These are phyloP conservation scores for Neodiprion fabricii DNA, from an alignment of 1,140 invertebrate species.

Conservation along the genomic window DNA sequence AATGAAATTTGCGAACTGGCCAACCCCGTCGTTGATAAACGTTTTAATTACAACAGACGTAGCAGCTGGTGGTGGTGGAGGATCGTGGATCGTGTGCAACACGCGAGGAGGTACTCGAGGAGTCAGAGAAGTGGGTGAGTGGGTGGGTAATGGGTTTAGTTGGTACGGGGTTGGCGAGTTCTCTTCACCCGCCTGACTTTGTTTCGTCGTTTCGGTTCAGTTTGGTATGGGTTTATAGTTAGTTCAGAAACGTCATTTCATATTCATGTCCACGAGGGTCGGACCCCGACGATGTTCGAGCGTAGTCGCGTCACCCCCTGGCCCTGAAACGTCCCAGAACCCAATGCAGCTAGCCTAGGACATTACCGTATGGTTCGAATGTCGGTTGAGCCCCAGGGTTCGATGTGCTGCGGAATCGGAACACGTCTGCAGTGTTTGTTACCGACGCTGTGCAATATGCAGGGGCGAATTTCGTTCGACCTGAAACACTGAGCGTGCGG, in stretches of 20 bases:
- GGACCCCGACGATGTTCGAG: too few species aligned
- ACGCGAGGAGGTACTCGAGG: not conserved
- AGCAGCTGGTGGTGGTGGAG: not conserved
- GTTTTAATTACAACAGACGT: not conserved
- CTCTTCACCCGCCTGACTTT: not conserved
- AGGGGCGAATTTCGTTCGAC: too few species aligned
- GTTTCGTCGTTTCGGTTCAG: not conserved
- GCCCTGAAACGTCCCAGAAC: too few species aligned
- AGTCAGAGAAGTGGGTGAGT: not conserved
- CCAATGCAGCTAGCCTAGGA: too few species aligned
- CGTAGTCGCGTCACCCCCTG: too few species aligned
- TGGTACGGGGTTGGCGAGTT: not conserved
- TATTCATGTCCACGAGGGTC: not conserved
- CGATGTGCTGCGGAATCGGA: too few species aligned
- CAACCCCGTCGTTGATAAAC: not conserved
- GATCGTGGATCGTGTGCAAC: not conserved
- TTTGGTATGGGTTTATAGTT: not conserved
- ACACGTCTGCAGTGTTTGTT: too few species aligned
- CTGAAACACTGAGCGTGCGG: too few species aligned
- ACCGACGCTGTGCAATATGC: too few species aligned
- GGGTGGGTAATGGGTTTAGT: not conserved
- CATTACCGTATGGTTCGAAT: too few species aligned
- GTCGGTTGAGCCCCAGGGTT: too few species aligned
- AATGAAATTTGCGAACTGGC: too few species aligned
- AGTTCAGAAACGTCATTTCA: not conserved